Evolutionary conservation across 2,797 vertebrate species (phyloP), one percentile per base, ranked within the genome.

Genomic region (Lerista edwardsae): DNA sequence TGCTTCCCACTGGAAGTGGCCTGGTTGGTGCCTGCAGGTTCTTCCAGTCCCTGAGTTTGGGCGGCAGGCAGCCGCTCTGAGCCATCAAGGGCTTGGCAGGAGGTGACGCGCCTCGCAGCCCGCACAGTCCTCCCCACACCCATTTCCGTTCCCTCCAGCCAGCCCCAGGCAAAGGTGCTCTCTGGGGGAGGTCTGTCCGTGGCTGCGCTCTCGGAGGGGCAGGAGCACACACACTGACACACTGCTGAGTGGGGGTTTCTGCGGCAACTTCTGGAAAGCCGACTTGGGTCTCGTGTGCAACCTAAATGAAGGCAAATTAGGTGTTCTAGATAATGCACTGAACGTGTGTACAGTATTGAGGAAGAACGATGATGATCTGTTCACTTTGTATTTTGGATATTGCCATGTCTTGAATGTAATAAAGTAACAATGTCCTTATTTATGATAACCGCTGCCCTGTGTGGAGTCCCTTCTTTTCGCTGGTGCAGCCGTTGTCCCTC

Each of bases 271-370:
- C 98, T 93, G 98, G 98, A 96, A 97, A 96, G 94, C 94, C 95
- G 95, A 94, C 95, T 95, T 93, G 95, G 96, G 96, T 97, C 97
- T 95, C 96, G 97, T 97, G 95, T 27, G 31, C 94, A 96, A 96
- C 97, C 94, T 96, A 97, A 98, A 98, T 98, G 98, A 99, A 99
- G 98, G 97, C 95, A 95, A 96, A 96, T 96, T 96, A 96, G 96
- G 97, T 95, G 95, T 97, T 97, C 97, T 97, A 96, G 96, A 34
- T 9, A 96, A 97, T 98, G 98, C 98, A 98, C 98, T 98, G 98
- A 97, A 96, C 97, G 97, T 96, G 83, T 99, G 97, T 98, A 98
- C 98, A 98, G 98, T 99, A 98, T 99, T 99, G 97, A 97, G 97
- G 97, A 91, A 95, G 65, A 95, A 97, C 96, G 95, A 97, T 95